Base-by-base conservation (phyloP, 2,797 vertebrate genomes). In the Rhynchonycteris naso region DNA sequence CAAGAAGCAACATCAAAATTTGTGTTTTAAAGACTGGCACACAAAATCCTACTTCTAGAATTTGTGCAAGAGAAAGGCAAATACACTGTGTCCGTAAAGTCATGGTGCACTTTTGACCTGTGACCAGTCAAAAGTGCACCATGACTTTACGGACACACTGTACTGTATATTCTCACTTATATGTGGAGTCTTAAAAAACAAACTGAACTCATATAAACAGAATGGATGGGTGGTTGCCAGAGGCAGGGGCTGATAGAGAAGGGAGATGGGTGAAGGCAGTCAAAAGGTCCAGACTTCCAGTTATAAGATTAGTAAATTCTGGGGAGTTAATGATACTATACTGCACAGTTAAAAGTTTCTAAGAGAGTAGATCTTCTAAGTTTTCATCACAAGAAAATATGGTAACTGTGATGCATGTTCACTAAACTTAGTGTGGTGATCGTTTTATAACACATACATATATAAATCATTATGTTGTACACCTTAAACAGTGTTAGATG, bases 41-140 rank as follows among this genome's bases (percentile, higher is more conserved):
- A 50, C 12, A 71, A 92, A 96, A 80, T 71, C 33, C 19, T 85
- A 61, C 61, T 69, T 83, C 78, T 38, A 89, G 59, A 59, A n/a
- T n/a, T n/a, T n/a, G n/a, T n/a, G n/a, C n/a, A n/a, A 24, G 52
- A 69, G 72, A 79, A 43, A 87, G 56, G 54, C 8, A 69, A 71
- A 54, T 43, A n/a, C n/a, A n/a, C n/a, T n/a, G n/a, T n/a, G n/a
- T n/a, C n/a, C n/a, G n/a, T n/a, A n/a, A n/a, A n/a, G n/a, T n/a
- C n/a, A n/a, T n/a, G n/a, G n/a, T n/a, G n/a, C n/a, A n/a, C n/a
- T n/a, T n/a, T n/a, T n/a, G n/a, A n/a, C n/a, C n/a, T n/a, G n/a
- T n/a, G n/a, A n/a, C n/a, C n/a, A n/a, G n/a, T n/a, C n/a, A n/a
- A n/a, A n/a, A n/a, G n/a, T n/a, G n/a, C n/a, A n/a, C n/a, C n/a